These are phyloP conservation scores for Eufriesea mexicana DNA, from an alignment of 1,140 invertebrate genomes.

Conservation along the genomic window DNA sequence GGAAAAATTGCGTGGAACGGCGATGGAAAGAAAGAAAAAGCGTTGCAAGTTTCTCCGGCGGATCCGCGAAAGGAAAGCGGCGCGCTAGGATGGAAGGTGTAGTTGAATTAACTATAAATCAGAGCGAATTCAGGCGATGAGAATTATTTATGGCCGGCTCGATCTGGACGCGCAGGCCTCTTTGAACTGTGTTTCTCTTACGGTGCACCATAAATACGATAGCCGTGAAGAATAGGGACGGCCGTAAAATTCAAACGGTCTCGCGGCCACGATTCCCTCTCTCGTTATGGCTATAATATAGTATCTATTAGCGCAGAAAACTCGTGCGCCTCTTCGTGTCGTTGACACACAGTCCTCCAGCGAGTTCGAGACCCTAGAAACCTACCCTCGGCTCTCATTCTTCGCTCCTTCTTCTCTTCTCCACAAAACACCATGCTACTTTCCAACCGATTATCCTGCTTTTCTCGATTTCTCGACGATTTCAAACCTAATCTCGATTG, in stretches of 20 bases:
- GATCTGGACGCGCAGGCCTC: conserved; percentile 50
- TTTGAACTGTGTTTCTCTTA: conserved; percentile 49
- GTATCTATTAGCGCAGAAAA: conserved; percentile 44
- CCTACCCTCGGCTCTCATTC: not conserved
- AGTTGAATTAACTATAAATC: conserved; percentile 61
- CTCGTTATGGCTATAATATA: conserved; percentile 50
- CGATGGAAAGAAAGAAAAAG: not conserved
- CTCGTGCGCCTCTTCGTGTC: not conserved
- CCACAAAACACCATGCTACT: no score
- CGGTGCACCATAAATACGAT: conserved; percentile 59
- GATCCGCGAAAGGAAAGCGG: conserved; percentile 19
- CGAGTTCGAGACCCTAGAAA: not conserved
- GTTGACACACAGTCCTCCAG: not conserved
- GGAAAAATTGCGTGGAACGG: no score
- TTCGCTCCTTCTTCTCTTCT: not conserved
- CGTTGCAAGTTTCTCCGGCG: not conserved
- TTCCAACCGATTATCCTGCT: no score
- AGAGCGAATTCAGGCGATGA: conserved; percentile 54
- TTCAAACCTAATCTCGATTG: no score
- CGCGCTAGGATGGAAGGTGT: conserved; percentile 6
- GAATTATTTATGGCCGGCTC: conserved; percentile 56
- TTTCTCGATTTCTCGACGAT: no score
- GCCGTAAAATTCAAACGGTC: conserved; percentile 54
- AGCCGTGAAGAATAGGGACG: conserved; percentile 60
- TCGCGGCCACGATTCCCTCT: conserved; percentile 44